Evolutionary conservation across 1,140 invertebrate genomes (phyloP).

Genomic region (Leguminivora glycinivorella): DNA sequence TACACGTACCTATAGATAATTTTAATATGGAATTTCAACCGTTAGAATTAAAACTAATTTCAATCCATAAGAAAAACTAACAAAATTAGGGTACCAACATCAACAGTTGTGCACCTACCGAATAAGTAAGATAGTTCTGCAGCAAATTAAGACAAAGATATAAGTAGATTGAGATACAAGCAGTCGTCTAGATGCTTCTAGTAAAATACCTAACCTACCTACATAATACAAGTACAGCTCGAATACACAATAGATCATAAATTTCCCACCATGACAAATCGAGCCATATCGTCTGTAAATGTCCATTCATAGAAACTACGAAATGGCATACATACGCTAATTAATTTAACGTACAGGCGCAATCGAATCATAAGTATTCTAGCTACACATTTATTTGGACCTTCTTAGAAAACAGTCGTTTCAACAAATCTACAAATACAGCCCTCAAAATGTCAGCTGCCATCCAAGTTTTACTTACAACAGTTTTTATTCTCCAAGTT

Average conservation of each 20-base stretch:
- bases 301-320: constrained; percentile 19
- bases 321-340: constrained; percentile 12
- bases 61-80: no score
- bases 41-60: no score
- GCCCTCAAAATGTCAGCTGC: constrained; percentile 28
- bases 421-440: neutral
- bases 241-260: constrained; percentile 29
- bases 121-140: no score
- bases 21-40: no score
- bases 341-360: neutral
- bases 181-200: neutral
- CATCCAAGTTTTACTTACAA: neutral
- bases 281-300: constrained; percentile 5
- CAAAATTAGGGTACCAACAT: no score
- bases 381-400: constrained; percentile 21
- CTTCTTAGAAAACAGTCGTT: constrained; percentile 13
- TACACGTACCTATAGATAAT: no score
- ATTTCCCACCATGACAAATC: constrained; percentile 38
- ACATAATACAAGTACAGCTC: neutral
- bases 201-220: neutral
- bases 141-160: no score
- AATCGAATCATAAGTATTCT: neutral
- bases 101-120: no score
- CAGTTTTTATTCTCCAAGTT: neutral
- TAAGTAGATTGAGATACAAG: no score